Conservation (phyloP, 2,888 invertebrate genomes). For the Mylabris sibirica region DNA sequence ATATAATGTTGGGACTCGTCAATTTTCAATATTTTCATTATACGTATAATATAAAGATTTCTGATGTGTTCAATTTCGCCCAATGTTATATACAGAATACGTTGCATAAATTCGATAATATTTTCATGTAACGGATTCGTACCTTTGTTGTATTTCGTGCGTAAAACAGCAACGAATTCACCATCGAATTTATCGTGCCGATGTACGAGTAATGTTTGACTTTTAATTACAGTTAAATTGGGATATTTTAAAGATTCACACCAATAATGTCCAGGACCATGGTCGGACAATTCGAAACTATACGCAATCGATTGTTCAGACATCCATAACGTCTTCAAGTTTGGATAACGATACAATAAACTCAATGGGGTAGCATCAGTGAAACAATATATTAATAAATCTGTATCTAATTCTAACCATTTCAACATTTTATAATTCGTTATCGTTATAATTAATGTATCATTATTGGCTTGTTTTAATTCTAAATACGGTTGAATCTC, state of each 20-base stretch:
- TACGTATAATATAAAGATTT: conserved; percentile 32
- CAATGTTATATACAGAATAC: conserved; percentile 23
- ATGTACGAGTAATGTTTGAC: conserved; percentile 35
- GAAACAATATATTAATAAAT: conserved; percentile 45
- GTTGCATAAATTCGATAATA: conserved; percentile 34
- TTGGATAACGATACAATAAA: conserved; percentile 9
- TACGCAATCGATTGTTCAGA: conserved; percentile 19
- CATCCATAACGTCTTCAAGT: conserved; percentile 8
- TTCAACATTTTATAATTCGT: conserved; percentile 6
- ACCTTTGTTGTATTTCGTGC: conserved; percentile 31
- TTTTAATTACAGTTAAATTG: conserved; percentile 33
- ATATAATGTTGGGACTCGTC: conserved; percentile 36
- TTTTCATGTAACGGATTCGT: conserved; percentile 37
- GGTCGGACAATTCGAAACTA: conserved; percentile 26
- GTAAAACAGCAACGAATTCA: conserved; percentile 44
- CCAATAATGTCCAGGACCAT: conserved; percentile 49
- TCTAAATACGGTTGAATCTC: conserved; percentile 32
- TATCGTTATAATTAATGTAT: background rate
- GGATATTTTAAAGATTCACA: conserved; percentile 48
- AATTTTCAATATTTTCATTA: conserved; percentile 42
- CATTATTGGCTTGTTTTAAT: background rate
- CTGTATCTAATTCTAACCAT: background rate
- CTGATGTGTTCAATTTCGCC: conserved; percentile 17
- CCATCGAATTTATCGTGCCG: conserved; percentile 25
- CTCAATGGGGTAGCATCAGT: conserved; percentile 38